Base-by-base conservation (phyloP, 2,888 invertebrate genomes). In the Homarus gammarus region DNA sequence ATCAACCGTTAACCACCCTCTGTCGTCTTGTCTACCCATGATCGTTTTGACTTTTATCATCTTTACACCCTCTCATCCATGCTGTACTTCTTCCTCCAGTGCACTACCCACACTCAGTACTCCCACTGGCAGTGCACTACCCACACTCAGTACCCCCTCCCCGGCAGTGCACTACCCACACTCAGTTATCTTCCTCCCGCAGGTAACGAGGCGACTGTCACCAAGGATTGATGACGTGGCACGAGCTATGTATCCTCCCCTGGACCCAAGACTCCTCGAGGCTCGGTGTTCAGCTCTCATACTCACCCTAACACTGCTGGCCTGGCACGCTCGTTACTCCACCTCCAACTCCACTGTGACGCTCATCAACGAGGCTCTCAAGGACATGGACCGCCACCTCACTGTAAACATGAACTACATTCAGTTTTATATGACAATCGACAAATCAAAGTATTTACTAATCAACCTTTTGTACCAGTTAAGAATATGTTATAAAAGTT, bases 181-280 rank as follows among this genome's bases (percentile, higher is more conserved):
- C n/a, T n/a, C n/a, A n/a, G n/a, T n/a, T n/a, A n/a, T n/a, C n/a
- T n/a, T n/a, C n/a, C n/a, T n/a, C 15, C 27, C 36, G 2, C 92
- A 95, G 94, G 95, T 95, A 87, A 96, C 96, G 3, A 95, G 95
- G 92, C 94, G 95, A 92, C 96, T 96, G 92, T 96, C 96, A 77
- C 95, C 95, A 27, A 94, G 96, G 72, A 96, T 96, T 0, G 96
- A 96, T 93, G 96, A 96, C 93, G 96, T 96, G 92, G 96, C 96
- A 0, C 94, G 95, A 89, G 95, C 96, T 91, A 95, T 96, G 95
- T 96, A 96, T 93, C 96, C 96, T 22, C 96, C 96, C 6, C 93
- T 96, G 92, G 96, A 96, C 93, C 95, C 96, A 0, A 94, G 96
- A 61, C 94, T 96, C 6, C 93, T 96, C 90, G 96, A 96, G 93